Evolutionary conservation across 2,113 vertebrate genomes (phyloP).

Genomic region (Poeciliopsis occidentalis): DNA sequence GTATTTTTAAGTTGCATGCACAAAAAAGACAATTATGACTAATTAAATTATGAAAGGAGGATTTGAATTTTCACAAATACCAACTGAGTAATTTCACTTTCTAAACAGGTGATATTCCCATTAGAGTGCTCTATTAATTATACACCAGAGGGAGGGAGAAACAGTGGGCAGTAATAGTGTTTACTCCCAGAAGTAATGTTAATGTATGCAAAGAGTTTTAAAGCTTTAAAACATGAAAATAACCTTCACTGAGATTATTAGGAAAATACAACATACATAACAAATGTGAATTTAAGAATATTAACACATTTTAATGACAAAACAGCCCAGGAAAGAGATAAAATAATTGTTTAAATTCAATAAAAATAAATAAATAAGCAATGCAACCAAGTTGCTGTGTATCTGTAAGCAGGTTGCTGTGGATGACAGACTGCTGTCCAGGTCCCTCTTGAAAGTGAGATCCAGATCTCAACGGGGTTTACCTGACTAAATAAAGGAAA

Average conservation of each 20-base stretch:
- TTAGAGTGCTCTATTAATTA: not conserved
- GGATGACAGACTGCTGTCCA: too few species aligned
- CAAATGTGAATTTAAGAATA: too few species aligned
- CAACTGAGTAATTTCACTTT: not conserved
- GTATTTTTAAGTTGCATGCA: not conserved
- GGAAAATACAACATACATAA: too few species aligned
- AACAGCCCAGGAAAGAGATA: too few species aligned
- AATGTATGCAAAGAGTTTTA: not conserved
- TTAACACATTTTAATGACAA: too few species aligned
- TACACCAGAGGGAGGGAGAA: conserved; percentile 7
- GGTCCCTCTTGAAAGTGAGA: too few species aligned
- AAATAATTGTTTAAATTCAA: too few species aligned
- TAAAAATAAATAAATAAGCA: too few species aligned
- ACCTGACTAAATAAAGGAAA: too few species aligned
- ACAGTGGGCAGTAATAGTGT: not conserved
- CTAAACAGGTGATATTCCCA: not conserved
- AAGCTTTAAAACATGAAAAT: not conserved
- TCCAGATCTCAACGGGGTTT: too few species aligned
- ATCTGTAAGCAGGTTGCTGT: too few species aligned
- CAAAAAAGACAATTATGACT: not conserved
- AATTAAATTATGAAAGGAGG: not conserved
- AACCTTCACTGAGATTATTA: not conserved
- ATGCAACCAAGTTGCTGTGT: too few species aligned
- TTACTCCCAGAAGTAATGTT: conserved; percentile 5
- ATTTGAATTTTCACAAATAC: not conserved